Percentiles rank a stretch among this genome's conserved stretches.
Conservation (phyloP, 2,888 invertebrate species). For the Leucoma salicis region DNA sequence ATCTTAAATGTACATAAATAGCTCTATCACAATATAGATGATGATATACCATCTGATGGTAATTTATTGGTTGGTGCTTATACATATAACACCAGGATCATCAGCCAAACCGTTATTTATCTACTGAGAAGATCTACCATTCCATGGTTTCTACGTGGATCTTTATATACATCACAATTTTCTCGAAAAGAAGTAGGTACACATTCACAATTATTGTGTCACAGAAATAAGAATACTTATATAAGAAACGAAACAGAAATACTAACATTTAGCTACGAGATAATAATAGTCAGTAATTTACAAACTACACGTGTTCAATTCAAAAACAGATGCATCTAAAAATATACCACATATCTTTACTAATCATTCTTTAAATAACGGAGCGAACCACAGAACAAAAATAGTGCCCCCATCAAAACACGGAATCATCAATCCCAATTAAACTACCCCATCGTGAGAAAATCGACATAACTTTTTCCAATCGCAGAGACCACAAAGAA, state of each 20-base stretch:
- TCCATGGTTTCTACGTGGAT: no score
- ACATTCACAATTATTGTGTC: constrained; percentile 13
- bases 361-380: constrained; percentile 34
- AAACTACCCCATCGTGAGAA: constrained; percentile 73
- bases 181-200: no score
- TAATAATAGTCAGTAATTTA: constrained; percentile 31
- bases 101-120: no score
- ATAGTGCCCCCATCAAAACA: constrained; percentile 41
- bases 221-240: constrained; percentile 10
- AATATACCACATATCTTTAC: constrained; percentile 32
- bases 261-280: constrained; percentile 24
- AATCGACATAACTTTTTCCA: constrained; percentile 67
- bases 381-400: constrained; percentile 34
- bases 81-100: no score
- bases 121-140: no score
- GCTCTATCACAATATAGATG: no score
- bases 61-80: no score
- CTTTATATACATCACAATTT: no score
- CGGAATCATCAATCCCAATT: constrained; percentile 77
- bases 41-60: no score
- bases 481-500: constrained; percentile 46
- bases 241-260: constrained; percentile 20
- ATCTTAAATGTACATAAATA: no score
- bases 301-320: constrained; percentile 37
- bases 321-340: constrained; percentile 34